Conservation (phyloP, 1,140 invertebrate genomes). For the Doryteuthis pealeii region DNA sequence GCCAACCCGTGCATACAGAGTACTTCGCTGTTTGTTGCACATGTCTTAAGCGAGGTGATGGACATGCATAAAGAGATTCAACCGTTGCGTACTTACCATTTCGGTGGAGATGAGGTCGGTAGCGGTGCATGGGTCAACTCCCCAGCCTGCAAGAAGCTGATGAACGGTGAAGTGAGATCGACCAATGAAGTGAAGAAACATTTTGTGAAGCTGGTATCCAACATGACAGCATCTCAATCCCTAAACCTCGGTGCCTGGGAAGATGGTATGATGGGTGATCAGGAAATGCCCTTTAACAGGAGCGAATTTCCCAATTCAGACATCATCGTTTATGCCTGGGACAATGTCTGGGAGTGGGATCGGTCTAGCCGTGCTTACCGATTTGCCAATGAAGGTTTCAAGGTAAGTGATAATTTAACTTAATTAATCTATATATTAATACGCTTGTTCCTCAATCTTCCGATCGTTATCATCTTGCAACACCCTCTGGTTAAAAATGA, state of each 20-base stretch:
- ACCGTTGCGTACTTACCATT: slow-evolving; percentile 46
- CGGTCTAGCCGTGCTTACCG: slow-evolving; percentile 38
- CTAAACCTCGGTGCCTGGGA: slow-evolving; percentile 50
- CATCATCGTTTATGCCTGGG: slow-evolving; percentile 47
- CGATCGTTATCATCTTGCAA: too few species aligned
- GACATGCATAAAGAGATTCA: slow-evolving; percentile 38
- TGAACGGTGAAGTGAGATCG: not conserved
- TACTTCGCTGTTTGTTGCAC: slow-evolving; percentile 40
- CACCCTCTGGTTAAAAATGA: too few species aligned
- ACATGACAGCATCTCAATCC: slow-evolving; percentile 26
- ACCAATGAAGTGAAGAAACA: slow-evolving; percentile 29
- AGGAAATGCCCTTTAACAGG: slow-evolving; percentile 32
- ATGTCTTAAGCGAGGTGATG: slow-evolving; percentile 33
- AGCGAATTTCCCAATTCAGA: slow-evolving; percentile 18
- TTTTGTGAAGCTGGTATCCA: slow-evolving; percentile 29
- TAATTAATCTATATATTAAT: too few species aligned
- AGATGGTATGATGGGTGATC: slow-evolving; percentile 41
- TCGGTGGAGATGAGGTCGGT: slow-evolving; percentile 55
- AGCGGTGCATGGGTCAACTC: slow-evolving; percentile 44
- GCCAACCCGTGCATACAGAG: slow-evolving; percentile 54
- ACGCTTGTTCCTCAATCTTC: too few species aligned
- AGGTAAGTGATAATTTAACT: slow-evolving; percentile 44
- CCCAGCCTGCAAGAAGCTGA: slow-evolving; percentile 29
- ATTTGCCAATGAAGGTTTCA: slow-evolving; percentile 51
- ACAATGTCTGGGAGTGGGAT: slow-evolving; percentile 51